These are phyloP conservation scores for Eristalis pertinax DNA, from an alignment of 2,888 invertebrate species.

Conservation along the genomic window DNA sequence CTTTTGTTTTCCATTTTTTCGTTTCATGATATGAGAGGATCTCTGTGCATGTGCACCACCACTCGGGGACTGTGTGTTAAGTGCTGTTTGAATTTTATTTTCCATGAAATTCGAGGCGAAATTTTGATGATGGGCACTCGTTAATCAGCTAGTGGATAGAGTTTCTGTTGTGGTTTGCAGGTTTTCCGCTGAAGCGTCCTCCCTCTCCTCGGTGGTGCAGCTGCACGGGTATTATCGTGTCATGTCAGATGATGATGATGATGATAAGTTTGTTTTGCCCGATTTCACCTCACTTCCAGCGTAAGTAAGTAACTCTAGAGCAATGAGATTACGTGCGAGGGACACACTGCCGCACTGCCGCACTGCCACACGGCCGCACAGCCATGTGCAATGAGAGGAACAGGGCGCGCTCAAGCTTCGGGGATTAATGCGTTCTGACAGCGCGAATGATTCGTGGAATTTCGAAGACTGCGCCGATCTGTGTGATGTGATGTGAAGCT, in stretches of 20 bases:
- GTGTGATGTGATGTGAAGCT: neutral
- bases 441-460: slow-evolving; percentile 19
- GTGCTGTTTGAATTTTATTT: slow-evolving; percentile 3
- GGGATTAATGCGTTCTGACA: slow-evolving; percentile 15
- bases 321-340: slow-evolving; percentile 37
- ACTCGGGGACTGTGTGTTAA: neutral
- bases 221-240: neutral
- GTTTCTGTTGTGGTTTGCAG: slow-evolving; percentile 54
- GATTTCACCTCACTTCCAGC: slow-evolving; percentile 21
- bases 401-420: slow-evolving; percentile 10
- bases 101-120: slow-evolving; percentile 49
- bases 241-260: slow-evolving; percentile 29
- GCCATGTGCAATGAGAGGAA: slow-evolving; percentile 46
- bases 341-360: neutral
- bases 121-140: slow-evolving; percentile 49
- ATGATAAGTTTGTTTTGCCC: neutral
- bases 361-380: slow-evolving; percentile 7
- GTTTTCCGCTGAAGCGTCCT: slow-evolving; percentile 9
- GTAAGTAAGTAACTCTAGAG: slow-evolving; percentile 49
- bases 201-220: slow-evolving; percentile 13
- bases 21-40: neutral
- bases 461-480: neutral
- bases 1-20: neutral
- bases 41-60: neutral
- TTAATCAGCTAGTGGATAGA: slow-evolving; percentile 52